Conservation (phyloP, 2,113 vertebrate genomes). For the Salvelinus fontinalis region DNA sequence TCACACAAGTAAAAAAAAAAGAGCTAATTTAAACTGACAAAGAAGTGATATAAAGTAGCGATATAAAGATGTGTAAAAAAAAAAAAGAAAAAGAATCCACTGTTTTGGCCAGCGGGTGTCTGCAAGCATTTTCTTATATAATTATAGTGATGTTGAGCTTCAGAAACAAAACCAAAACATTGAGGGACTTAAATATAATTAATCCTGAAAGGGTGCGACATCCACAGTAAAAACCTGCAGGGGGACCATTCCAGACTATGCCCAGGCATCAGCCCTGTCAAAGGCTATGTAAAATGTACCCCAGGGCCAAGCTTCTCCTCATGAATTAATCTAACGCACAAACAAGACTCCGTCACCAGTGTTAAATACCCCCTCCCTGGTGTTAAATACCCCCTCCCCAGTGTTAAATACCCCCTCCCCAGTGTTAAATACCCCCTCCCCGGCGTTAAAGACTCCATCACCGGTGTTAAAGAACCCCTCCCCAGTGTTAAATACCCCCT, state of each 20-base stretch:
- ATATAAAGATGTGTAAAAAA: conserved; percentile 7
- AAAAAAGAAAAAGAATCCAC: conserved; percentile 10
- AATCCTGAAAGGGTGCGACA: conserved; percentile 47
- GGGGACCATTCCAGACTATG: conserved; percentile 30
- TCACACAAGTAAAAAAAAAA: conserved; percentile 21
- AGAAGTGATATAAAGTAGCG: not conserved
- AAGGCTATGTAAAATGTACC: conserved; percentile 48
- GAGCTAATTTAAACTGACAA: conserved; percentile 29
- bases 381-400: too few species aligned
- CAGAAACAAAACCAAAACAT: conserved; percentile 56
- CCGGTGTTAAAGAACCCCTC: too few species aligned
- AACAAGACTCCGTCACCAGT: conserved; percentile 21
- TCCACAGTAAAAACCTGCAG: conserved; percentile 13
- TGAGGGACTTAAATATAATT: conserved; percentile 55
- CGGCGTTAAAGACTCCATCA: too few species aligned
- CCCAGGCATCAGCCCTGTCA: conserved; percentile 39
- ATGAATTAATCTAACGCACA: conserved; percentile 61
- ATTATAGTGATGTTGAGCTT: conserved; percentile 47
- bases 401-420: too few species aligned
- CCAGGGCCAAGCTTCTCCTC: conserved; percentile 41
- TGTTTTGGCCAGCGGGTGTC: conserved; percentile 54
- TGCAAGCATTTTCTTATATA: conserved; percentile 47
- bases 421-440: too few species aligned
- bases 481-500: too few species aligned
- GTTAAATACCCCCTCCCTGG: too few species aligned